phyloP scores from a whole-genome alignment of 2,888 invertebrate species.

The Tachina fera region DNA sequence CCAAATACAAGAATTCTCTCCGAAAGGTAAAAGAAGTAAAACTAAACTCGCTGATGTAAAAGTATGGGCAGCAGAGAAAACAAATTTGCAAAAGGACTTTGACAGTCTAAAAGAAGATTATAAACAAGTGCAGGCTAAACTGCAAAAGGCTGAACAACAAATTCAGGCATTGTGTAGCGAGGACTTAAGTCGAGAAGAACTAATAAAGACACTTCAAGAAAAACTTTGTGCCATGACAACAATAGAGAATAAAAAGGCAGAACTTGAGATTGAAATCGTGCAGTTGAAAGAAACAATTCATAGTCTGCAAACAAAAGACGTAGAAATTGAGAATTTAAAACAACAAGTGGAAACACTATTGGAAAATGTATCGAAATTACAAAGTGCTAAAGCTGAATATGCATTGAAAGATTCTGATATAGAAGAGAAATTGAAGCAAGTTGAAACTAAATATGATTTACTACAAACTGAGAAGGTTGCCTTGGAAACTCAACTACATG shows the following conservation, averaged over 20 bases:
- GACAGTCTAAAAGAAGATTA: slow-evolving; percentile 35
- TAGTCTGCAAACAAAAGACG: slow-evolving; percentile 59
- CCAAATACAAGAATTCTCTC: slow-evolving; percentile 51
- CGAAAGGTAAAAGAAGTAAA: slow-evolving; percentile 34
- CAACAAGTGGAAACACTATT: slow-evolving; percentile 4
- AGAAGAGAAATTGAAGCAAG: slow-evolving; percentile 34
- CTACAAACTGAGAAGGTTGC: slow-evolving; percentile 13
- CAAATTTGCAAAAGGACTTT: slow-evolving; percentile 27
- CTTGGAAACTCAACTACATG: slow-evolving; percentile 28
- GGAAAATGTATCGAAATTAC: slow-evolving; percentile 3
- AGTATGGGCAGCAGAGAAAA: slow-evolving; percentile 41
- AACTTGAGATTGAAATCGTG: not conserved
- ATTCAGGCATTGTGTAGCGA: slow-evolving; percentile 53
- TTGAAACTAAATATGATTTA: slow-evolving; percentile 16
- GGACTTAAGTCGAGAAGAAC: slow-evolving; percentile 47
- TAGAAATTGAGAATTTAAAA: slow-evolving; percentile 5
- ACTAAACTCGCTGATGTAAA: slow-evolving; percentile 9
- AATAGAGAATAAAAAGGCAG: slow-evolving; percentile 32
- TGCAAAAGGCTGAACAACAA: slow-evolving; percentile 58
- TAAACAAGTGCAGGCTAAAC: slow-evolving; percentile 41
- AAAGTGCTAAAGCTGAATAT: not conserved
- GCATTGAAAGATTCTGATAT: slow-evolving; percentile 12
- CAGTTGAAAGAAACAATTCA: slow-evolving; percentile 43
- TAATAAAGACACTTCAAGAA: slow-evolving; percentile 51
- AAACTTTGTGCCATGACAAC: slow-evolving; percentile 55